A percentile compares a stretch with the other conserved stretches of the same genome.
These are phyloP conservation scores for Pteropus alecto DNA, from an alignment of 2,113 vertebrate genomes.

Conservation along the genomic window DNA sequence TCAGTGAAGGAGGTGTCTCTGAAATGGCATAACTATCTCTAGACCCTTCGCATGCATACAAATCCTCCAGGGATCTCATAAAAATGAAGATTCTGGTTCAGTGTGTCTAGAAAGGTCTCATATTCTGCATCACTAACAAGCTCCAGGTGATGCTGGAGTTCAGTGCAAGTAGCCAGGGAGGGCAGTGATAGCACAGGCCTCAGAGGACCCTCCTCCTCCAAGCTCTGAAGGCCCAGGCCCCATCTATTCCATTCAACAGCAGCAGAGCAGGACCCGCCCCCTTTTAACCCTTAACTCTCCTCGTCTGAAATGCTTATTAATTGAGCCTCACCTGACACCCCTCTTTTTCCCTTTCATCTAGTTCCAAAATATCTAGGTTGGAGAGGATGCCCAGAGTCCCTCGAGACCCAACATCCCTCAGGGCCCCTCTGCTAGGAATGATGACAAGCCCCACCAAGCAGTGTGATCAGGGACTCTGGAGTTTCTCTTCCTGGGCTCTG, in stretches of 20 bases:
- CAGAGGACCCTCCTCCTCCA: too few relatives aligned
- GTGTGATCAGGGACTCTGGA: too few relatives aligned
- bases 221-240: neutral
- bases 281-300: too few relatives aligned
- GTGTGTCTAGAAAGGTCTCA: neutral
- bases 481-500: neutral
- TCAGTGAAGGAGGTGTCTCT: neutral
- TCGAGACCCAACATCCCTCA: neutral
- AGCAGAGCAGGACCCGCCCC: neutral
- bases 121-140: neutral
- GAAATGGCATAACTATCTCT: too few relatives aligned
- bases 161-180: neutral
- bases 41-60: neutral
- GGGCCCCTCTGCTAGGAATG: neutral
- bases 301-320: neutral
- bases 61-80: too few relatives aligned
- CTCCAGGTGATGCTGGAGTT: neutral
- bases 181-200: neutral
- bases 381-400: neutral
- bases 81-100: neutral
- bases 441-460: neutral
- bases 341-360: neutral
- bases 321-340: too few relatives aligned
- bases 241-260: neutral
- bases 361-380: neutral